Conservation (phyloP, 2,113 vertebrate species). For the Pachycephala philippinensis region DNA sequence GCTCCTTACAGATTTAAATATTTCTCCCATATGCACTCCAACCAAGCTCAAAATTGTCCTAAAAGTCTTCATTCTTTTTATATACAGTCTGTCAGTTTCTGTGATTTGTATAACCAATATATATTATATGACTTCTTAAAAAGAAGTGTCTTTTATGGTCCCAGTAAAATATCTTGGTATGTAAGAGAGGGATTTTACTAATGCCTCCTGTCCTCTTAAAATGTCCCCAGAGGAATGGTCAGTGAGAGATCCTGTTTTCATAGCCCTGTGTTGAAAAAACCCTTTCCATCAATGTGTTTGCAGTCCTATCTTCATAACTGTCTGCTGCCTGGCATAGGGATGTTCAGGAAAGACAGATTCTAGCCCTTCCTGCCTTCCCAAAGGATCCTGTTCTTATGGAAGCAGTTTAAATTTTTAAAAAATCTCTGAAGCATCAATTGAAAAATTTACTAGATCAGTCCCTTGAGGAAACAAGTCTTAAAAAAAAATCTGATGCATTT, state of each 20-base stretch:
- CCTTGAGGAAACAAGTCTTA: neutral
- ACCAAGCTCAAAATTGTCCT: neutral
- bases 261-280: rapidly evolving
- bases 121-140: neutral
- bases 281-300: neutral
- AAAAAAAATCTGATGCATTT: neutral
- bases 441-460: neutral
- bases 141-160: rapidly evolving
- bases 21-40: neutral
- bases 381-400: neutral
- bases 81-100: rapidly evolving
- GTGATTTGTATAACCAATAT: neutral
- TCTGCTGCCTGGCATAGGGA: neutral
- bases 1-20: neutral
- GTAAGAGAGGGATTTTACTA: neutral
- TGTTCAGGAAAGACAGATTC: neutral
- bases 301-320: neutral
- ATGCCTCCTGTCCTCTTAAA: neutral
- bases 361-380: neutral
- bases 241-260: neutral
- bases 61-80: neutral
- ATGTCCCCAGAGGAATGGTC: neutral
- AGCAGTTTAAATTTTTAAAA: neutral
- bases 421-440: neutral
- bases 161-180: neutral